Evolutionary conservation across 1,140 invertebrate species (phyloP).

Genomic region (Lepidurus arcticus): DNA sequence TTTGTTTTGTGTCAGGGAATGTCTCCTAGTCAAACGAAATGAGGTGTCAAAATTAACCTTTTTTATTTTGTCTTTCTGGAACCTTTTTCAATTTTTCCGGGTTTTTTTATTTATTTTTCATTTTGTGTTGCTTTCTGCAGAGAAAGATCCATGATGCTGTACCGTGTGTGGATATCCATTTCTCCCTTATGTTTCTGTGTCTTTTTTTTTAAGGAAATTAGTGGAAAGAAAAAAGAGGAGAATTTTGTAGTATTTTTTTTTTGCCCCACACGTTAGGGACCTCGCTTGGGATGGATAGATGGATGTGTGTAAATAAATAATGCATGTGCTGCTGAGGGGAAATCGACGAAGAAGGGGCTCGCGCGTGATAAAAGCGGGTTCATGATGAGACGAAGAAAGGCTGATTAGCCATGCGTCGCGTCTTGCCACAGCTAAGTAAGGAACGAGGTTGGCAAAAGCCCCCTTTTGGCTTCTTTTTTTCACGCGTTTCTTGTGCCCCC

Average conservation of each 20-base stretch:
- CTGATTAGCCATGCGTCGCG: slow-evolving; percentile 17
- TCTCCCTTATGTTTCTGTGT: neutral
- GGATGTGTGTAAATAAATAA: slow-evolving; percentile 22
- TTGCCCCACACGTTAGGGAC: slow-evolving; percentile 9
- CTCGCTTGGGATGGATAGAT: slow-evolving; percentile 6
- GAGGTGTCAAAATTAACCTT: slow-evolving; percentile 10
- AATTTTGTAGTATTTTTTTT: neutral
- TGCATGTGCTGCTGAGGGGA: slow-evolving; percentile 13
- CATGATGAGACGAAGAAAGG: neutral
- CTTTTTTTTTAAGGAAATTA: neutral
- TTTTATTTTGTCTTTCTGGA: neutral
- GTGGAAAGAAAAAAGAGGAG: neutral
- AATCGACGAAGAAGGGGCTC: slow-evolving; percentile 14
- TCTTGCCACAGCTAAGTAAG: slow-evolving; percentile 21
- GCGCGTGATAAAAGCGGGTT: slow-evolving; percentile 10
- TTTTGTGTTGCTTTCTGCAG: no score
- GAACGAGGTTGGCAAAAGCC: neutral
- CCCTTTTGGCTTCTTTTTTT: neutral
- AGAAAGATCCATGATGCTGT: no score
- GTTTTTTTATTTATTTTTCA: no score
- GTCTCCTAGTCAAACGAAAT: neutral
- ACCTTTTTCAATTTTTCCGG: neutral
- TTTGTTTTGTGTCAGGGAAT: neutral
- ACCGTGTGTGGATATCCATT: neutral
- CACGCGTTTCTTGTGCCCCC: neutral